Conservation (phyloP, 2,113 vertebrate species). For the Sander lucioperca region DNA sequence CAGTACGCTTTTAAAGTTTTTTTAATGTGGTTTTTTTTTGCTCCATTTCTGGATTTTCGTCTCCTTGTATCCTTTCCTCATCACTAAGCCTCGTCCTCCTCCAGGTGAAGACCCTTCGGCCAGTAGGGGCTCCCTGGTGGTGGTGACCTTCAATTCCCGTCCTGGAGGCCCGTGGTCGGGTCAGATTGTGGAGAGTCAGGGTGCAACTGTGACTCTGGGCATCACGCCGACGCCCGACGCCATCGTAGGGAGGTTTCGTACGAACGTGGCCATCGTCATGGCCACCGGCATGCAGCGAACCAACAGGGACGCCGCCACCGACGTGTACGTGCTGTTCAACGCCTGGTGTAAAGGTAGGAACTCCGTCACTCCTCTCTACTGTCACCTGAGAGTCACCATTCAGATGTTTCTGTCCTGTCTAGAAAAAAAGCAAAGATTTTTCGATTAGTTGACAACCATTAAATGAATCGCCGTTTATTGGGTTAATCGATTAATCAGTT, state of each 20-base stretch:
- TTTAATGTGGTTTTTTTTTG: too few species aligned
- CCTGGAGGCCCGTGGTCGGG: slow-evolving; percentile 83
- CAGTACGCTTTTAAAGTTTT: too few species aligned
- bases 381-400: background rate
- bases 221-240: slow-evolving; percentile 85
- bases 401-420: too few species aligned
- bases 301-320: slow-evolving; percentile 69
- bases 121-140: slow-evolving; percentile 86
- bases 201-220: slow-evolving; percentile 71
- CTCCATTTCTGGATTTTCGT: background rate
- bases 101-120: slow-evolving; percentile 85
- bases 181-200: slow-evolving; percentile 66
- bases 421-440: too few species aligned
- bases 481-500: too few species aligned
- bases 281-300: slow-evolving; percentile 81
- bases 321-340: slow-evolving; percentile 94
- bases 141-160: slow-evolving; percentile 66
- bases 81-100: background rate
- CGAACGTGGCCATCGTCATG: slow-evolving; percentile 82
- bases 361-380: too few species aligned
- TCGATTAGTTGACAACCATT: too few species aligned
- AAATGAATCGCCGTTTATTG: too few species aligned
- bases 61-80: background rate
- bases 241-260: slow-evolving; percentile 90
- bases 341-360: slow-evolving; percentile 89